These are phyloP conservation scores for Sphenodon punctatus DNA, from an alignment of 2,797 vertebrate genomes.

Conservation along the genomic window DNA sequence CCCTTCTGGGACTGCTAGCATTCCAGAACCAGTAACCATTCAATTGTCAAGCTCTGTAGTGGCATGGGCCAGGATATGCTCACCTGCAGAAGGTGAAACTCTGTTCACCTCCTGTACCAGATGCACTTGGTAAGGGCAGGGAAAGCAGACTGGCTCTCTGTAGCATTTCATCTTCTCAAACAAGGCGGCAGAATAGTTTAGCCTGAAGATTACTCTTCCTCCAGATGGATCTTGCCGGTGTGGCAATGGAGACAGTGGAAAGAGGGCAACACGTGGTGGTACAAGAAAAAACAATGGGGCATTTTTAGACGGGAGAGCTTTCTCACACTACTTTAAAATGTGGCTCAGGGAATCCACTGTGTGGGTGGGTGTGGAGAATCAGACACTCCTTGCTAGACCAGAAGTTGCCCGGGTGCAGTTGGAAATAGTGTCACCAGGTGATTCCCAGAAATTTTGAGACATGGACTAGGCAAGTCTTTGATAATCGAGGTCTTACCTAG, in stretches of 20 bases:
- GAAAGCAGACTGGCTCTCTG: neutral
- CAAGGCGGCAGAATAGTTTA: neutral
- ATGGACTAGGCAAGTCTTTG: no score
- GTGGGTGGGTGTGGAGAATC: no score
- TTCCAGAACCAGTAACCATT: neutral
- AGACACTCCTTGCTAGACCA: no score
- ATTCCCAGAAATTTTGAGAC: no score
- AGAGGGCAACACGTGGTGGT: neutral
- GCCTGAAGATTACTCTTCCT: neutral
- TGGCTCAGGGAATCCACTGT: no score
- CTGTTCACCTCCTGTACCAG: no score
- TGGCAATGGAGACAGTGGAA: neutral
- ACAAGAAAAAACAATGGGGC: no score
- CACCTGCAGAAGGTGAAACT: neutral
- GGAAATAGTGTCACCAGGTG: no score
- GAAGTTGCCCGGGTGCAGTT: no score
- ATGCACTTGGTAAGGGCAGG: neutral
- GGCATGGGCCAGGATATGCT: neutral
- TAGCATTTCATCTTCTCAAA: neutral
- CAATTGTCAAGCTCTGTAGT: neutral
- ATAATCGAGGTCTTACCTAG: no score
- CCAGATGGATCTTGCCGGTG: neutral
- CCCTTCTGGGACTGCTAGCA: neutral
- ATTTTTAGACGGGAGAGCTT: no score
- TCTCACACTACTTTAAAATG: no score